phyloP scores from a whole-genome alignment of 2,113 vertebrate species.

The Mionectes macconnelli region DNA sequence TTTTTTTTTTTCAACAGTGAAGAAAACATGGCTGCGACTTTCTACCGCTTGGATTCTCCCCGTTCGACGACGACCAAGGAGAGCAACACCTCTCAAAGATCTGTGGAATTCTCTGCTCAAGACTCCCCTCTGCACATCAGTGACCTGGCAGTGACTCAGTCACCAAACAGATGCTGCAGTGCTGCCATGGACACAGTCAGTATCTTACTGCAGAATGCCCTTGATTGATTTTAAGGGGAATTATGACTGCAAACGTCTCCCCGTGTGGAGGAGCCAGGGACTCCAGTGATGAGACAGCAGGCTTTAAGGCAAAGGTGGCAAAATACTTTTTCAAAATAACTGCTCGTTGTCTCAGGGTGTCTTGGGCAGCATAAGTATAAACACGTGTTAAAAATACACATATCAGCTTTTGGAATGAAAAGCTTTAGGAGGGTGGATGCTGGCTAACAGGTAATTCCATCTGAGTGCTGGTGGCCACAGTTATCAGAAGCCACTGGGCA shows the following conservation, averaged over 20 bases:
- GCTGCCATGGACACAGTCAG: slow-evolving; percentile 27
- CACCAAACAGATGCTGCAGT: background rate
- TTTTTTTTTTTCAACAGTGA: slow-evolving; percentile 55
- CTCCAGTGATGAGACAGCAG: background rate
- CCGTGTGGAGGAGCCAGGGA: background rate
- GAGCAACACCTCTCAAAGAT: background rate
- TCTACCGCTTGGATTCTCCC: background rate
- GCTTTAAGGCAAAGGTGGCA: background rate
- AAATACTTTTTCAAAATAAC: background rate
- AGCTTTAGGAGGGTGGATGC: background rate
- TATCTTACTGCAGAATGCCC: background rate
- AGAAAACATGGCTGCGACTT: background rate
- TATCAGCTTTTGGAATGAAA: background rate
- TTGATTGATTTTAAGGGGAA: background rate
- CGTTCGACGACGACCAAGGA: background rate
- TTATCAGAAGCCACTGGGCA: background rate
- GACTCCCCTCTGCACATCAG: slow-evolving; percentile 15
- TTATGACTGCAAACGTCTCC: background rate
- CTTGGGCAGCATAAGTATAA: background rate
- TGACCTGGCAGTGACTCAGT: background rate
- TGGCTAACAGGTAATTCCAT: background rate
- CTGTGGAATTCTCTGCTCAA: background rate
- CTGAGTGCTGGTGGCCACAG: accelerated
- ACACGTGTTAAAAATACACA: background rate
- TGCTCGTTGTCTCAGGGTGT: background rate